Evolutionary conservation across 2,113 vertebrate genomes (phyloP).

Genomic region (Cyprichromis sp.): DNA sequence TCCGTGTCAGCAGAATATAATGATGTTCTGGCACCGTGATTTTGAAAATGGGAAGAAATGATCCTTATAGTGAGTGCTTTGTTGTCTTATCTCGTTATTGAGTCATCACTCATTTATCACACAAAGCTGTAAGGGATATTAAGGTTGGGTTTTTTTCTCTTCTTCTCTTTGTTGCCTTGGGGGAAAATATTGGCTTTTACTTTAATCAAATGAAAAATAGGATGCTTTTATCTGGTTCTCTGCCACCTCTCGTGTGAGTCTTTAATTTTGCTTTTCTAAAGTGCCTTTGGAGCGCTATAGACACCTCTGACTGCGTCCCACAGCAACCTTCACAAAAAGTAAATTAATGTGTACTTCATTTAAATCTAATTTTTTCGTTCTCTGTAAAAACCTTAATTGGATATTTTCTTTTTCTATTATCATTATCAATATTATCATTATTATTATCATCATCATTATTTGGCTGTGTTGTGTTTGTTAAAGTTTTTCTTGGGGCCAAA

Average conservation of each 20-base stretch:
- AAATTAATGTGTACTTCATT: background rate
- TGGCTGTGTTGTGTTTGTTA: background rate
- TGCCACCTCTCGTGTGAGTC: background rate
- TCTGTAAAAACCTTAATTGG: background rate
- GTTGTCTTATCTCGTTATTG: slow-evolving; percentile 11
- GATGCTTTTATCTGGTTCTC: background rate
- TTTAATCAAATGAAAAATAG: background rate
- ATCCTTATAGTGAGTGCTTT: background rate
- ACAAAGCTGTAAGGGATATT: background rate
- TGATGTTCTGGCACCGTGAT: background rate
- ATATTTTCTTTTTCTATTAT: background rate
- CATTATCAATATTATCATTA: rapidly evolving
- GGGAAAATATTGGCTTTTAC: background rate
- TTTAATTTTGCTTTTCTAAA: background rate
- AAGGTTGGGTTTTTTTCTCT: background rate
- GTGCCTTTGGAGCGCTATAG: background rate
- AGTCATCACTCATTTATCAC: slow-evolving; percentile 26
- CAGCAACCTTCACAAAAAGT: background rate
- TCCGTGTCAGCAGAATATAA: background rate
- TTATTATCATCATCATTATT: rapidly evolving
- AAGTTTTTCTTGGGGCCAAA: background rate
- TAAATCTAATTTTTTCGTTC: rapidly evolving
- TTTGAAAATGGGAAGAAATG: slow-evolving; percentile 31
- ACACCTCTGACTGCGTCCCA: background rate
- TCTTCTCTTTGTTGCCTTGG: background rate